phyloP scores from a whole-genome alignment of 2,797 vertebrate species.

The Acestrorhynchus altus region DNA sequence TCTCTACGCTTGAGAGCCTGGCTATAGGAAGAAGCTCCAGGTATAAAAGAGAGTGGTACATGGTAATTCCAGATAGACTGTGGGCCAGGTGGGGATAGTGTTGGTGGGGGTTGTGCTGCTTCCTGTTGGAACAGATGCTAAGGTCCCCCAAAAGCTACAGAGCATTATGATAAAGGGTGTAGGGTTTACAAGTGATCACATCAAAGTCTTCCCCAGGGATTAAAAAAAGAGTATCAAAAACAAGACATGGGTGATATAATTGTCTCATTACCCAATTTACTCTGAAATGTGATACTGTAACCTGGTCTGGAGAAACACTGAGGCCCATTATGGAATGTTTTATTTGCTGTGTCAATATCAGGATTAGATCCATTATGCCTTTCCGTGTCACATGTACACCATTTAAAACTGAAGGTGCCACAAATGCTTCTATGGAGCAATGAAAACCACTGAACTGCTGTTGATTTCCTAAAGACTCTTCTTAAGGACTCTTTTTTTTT shows the following conservation, averaged over 20 bases:
- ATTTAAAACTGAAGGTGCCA: background rate
- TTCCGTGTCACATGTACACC: no score
- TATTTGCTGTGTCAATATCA: background rate
- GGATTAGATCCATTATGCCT: background rate
- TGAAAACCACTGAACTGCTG: background rate
- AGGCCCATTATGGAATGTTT: background rate
- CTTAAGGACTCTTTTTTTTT: no score
- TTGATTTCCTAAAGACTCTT: background rate
- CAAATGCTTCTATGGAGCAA: no score
- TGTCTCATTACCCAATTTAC: slow-evolving; percentile 11
- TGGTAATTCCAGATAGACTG: slow-evolving; percentile 38
- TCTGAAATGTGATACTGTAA: slow-evolving; percentile 10
- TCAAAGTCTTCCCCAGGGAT: slow-evolving; percentile 34
- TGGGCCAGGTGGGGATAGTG: slow-evolving; percentile 22
- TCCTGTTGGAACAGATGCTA: slow-evolving; percentile 57
- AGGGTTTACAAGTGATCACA: slow-evolving; percentile 43
- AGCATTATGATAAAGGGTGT: slow-evolving; percentile 37
- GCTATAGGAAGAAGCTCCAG: slow-evolving; percentile 13
- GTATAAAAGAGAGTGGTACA: background rate
- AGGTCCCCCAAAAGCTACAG: slow-evolving; percentile 44
- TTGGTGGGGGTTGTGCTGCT: slow-evolving; percentile 21
- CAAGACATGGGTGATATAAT: slow-evolving; percentile 21
- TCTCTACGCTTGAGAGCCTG: slow-evolving; percentile 23
- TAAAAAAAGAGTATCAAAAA: slow-evolving; percentile 4
- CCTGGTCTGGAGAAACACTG: background rate